Percentiles rank a stretch among this genome's conserved stretches.
Evolutionary conservation across 2,797 vertebrate species (phyloP).

Genomic region (Taenioides sp.): DNA sequence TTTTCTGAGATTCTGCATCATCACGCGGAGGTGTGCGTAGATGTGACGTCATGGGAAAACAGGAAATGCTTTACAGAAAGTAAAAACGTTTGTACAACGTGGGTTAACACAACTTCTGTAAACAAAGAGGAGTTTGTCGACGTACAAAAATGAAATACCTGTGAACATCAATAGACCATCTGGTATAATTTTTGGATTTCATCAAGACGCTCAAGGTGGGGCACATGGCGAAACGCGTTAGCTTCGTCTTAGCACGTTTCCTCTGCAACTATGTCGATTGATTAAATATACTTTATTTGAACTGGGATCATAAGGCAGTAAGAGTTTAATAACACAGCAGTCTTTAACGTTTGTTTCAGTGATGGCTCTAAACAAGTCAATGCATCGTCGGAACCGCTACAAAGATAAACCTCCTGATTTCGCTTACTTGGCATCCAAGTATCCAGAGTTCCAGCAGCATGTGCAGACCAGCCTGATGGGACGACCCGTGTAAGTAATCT

Average conservation of each 20-base stretch:
- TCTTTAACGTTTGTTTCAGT: not conserved
- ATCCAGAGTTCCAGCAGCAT: constrained; percentile 88
- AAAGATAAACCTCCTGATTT: constrained; percentile 91
- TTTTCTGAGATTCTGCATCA: constrained; percentile 32
- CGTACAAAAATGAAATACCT: not conserved
- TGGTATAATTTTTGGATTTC: not conserved
- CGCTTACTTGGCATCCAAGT: constrained; percentile 86
- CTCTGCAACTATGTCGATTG: not conserved
- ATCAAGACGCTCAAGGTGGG: constrained; percentile 30
- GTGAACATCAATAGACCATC: not conserved
- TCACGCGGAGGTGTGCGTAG: not conserved
- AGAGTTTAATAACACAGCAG: not conserved
- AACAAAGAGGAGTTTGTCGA: not conserved
- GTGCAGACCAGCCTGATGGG: constrained; percentile 84
- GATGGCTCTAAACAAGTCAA: constrained; percentile 89
- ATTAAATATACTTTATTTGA: not conserved
- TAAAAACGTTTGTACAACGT: constrained; percentile 71
- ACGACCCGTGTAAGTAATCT: constrained; percentile 81
- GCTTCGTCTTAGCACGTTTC: not conserved
- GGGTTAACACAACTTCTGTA: constrained; percentile 20
- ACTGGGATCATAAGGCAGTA: not conserved
- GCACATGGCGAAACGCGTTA: not conserved
- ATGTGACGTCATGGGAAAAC: constrained; percentile 41
- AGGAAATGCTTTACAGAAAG: constrained; percentile 46
- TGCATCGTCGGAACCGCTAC: constrained; percentile 91